Conservation (phyloP, 1,140 invertebrate genomes). For the Anadara kagoshimensis region DNA sequence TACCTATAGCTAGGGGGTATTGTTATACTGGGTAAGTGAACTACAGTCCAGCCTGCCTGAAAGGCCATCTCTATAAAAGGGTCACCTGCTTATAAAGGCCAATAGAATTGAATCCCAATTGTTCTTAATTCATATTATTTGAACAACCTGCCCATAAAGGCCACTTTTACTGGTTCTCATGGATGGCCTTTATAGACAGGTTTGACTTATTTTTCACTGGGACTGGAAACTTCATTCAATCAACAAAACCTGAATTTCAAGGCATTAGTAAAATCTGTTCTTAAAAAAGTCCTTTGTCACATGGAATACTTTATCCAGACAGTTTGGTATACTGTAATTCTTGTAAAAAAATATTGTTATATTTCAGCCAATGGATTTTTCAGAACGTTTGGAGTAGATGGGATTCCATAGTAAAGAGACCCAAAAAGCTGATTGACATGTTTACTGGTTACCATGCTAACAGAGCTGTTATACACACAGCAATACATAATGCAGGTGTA, state of each 20-base stretch:
- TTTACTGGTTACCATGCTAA: constrained; percentile 59
- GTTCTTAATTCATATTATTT: too few relatives aligned
- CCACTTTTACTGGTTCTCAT: too few relatives aligned
- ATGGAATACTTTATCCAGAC: neutral
- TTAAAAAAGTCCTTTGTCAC: neutral
- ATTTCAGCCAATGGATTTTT: constrained; percentile 52
- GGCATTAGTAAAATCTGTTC: neutral
- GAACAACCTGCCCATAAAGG: too few relatives aligned
- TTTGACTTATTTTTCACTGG: neutral
- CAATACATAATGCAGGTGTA: constrained; percentile 46
- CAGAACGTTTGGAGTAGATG: constrained; percentile 53
- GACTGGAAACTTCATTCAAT: neutral
- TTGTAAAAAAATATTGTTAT: neutral
- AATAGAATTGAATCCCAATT: too few relatives aligned
- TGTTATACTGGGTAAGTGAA: too few relatives aligned
- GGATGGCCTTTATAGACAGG: too few relatives aligned
- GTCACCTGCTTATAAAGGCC: too few relatives aligned
- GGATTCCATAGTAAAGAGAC: constrained; percentile 45
- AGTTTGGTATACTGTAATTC: neutral
- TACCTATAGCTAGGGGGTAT: too few relatives aligned
- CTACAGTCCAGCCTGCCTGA: too few relatives aligned
- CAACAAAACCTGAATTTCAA: neutral
- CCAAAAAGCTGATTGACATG: constrained; percentile 52
- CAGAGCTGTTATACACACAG: constrained; percentile 40
- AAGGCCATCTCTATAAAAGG: too few relatives aligned